phyloP scores from a whole-genome alignment of 2,797 vertebrate genomes.

The Trematomus bernacchii region DNA sequence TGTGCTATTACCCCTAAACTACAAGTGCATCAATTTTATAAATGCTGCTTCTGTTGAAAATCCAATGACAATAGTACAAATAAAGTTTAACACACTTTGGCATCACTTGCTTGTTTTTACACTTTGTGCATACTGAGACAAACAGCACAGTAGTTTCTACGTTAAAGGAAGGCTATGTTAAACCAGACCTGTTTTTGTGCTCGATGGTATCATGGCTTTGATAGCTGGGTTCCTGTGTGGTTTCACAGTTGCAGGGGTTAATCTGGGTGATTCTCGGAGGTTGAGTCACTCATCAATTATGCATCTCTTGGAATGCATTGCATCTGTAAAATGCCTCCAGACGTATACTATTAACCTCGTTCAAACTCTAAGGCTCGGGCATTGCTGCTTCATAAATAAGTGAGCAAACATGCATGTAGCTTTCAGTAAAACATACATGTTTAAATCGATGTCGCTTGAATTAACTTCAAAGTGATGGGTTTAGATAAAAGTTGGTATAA shows the following conservation, averaged over 20 bases:
- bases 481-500: neutral
- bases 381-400: constrained; percentile 19
- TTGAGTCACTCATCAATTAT: constrained; percentile 59
- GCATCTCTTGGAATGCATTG: constrained; percentile 55
- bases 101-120: neutral
- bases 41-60: too few relatives aligned
- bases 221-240: constrained; percentile 63
- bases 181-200: constrained; percentile 19
- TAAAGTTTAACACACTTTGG: too few relatives aligned
- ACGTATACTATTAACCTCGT: constrained; percentile 12
- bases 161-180: neutral
- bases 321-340: constrained; percentile 61
- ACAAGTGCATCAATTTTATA: too few relatives aligned
- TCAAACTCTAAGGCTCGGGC: constrained; percentile 12
- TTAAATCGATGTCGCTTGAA: neutral
- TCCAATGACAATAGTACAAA: too few relatives aligned
- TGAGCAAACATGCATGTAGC: constrained; percentile 13
- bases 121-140: neutral
- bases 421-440: constrained; percentile 16
- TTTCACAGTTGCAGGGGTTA: constrained; percentile 59
- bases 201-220: neutral
- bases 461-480: neutral
- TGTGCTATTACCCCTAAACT: too few relatives aligned
- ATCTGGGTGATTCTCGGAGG: constrained; percentile 56
- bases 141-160: constrained; percentile 4